Conservation (phyloP, 2,113 vertebrate genomes). For the Scomber colias region DNA sequence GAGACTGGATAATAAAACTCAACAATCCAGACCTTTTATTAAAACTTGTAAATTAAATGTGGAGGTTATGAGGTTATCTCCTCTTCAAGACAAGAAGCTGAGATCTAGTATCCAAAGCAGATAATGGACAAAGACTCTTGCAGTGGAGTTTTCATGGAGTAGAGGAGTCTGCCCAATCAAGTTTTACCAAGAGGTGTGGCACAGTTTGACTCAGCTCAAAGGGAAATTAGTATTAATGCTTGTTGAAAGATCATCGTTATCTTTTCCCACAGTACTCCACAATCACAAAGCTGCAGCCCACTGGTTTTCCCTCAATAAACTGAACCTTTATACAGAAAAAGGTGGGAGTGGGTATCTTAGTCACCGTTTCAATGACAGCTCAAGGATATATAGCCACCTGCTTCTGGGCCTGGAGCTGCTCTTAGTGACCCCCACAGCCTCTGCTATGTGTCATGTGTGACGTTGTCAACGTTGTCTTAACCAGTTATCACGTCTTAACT, state of each 20-base stretch:
- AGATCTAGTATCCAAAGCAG: background rate
- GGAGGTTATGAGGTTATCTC: background rate
- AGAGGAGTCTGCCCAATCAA: background rate
- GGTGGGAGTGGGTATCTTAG: constrained; percentile 13
- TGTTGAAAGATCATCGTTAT: constrained; percentile 54
- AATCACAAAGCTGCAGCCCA: constrained; percentile 39
- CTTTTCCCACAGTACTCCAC: constrained; percentile 40
- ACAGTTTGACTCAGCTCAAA: background rate
- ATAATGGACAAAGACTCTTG: background rate
- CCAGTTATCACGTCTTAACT: background rate
- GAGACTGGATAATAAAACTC: background rate
- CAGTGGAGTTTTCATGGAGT: background rate
- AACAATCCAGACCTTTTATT: background rate
- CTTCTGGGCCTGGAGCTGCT: background rate
- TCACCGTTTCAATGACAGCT: constrained; percentile 6
- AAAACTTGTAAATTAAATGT: background rate
- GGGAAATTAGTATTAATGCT: constrained; percentile 21
- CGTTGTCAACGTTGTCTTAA: background rate
- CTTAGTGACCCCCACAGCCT: background rate
- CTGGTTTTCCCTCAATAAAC: constrained; percentile 22
- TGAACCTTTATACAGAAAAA: constrained; percentile 8
- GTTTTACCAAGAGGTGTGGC: background rate
- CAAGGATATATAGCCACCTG: background rate
- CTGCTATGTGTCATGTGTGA: constrained; percentile 1
- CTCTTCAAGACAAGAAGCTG: background rate